A percentile compares a stretch with the other conserved stretches of the same genome.
Conservation (phyloP, 1,140 invertebrate genomes). For the Papilio xuthus region DNA sequence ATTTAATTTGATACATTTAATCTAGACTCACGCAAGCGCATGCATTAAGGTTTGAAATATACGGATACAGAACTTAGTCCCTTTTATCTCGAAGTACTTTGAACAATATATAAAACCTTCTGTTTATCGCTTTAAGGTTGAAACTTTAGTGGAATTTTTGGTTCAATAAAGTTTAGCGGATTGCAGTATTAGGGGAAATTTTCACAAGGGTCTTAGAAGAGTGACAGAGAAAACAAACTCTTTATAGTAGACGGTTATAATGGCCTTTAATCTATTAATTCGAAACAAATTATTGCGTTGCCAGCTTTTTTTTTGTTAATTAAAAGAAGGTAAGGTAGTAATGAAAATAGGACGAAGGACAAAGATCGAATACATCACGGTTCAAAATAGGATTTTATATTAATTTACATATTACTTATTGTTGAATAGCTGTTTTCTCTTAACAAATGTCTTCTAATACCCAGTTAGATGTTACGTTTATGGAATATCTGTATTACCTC, state of each 20-base stretch:
- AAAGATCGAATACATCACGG: no score
- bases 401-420: no score
- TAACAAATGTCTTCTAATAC: no score
- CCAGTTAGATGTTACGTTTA: no score
- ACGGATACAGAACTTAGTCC: neutral
- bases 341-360: no score
- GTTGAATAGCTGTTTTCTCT: no score
- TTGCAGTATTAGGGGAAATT: constrained; percentile 4
- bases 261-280: neutral
- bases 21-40: neutral
- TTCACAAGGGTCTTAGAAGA: neutral
- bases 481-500: no score
- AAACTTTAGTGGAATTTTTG: neutral
- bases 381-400: no score
- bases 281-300: neutral
- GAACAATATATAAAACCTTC: constrained; percentile 40
- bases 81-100: neutral
- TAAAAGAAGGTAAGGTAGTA: no score
- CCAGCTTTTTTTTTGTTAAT: neutral
- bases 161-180: constrained; percentile 1
- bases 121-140: constrained; percentile 41
- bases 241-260: neutral
- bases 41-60: constrained; percentile 25
- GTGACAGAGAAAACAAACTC: neutral
- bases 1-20: constrained; percentile 20